A percentile compares a stretch with the other conserved stretches of the same genome.
These are phyloP conservation scores for Hydra vulgaris DNA, from an alignment of 30 jellyfish, hydroid and myxozoan genomes.

Conservation along the genomic window DNA sequence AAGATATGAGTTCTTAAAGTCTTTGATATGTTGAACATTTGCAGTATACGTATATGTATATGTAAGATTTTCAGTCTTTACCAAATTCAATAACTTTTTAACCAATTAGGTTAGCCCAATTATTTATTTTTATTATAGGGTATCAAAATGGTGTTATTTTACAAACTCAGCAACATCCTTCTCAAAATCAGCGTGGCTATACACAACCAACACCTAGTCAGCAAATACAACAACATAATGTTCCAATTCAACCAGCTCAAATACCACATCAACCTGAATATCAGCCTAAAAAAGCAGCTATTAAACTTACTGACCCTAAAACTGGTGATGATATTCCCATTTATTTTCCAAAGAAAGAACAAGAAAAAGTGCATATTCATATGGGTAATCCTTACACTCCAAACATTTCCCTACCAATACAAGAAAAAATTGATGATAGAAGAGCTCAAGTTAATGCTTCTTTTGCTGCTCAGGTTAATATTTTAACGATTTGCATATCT, in stretches of 20 bases:
- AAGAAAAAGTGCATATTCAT: not conserved
- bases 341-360: not conserved
- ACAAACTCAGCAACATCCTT: not conserved
- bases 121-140: not conserved
- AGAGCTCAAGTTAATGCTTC: constrained; percentile 17
- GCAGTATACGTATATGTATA: no score
- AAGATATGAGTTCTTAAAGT: not conserved
- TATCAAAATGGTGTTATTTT: not conserved
- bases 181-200: not conserved
- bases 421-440: not conserved
- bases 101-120: not conserved
- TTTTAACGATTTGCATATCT: no score
- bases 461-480: constrained; percentile 14
- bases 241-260: no score
- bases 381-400: no score
- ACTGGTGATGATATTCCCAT: not conserved
- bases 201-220: not conserved
- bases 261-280: no score
- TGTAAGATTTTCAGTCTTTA: no score
- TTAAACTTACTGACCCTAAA: not conserved
- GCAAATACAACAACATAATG: not conserved
- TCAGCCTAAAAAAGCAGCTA: not conserved
- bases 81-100: not conserved
- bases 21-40: not conserved
- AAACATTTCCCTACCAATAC: no score